Evolutionary conservation across 2,113 vertebrate species (phyloP), one percentile per base, ranked within the genome.

Genomic region (Microtus pennsylvanicus): DNA sequence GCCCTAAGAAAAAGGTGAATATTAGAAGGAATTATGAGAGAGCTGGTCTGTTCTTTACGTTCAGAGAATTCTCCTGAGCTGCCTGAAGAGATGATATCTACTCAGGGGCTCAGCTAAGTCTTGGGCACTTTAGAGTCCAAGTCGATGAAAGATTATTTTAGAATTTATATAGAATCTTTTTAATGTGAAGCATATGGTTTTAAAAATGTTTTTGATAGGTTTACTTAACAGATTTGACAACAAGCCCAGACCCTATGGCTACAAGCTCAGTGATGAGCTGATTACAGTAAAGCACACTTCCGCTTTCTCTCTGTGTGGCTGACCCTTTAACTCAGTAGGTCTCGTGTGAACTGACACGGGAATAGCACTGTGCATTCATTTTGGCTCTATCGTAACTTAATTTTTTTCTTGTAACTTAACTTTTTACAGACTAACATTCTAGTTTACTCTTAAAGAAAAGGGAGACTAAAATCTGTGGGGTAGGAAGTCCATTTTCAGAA

Each of bases 401-500:
- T 42, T 82, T 33, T 81, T 88, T 58, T 52, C 58, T 58, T 69
- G 35, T 89, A 67, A 72, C 50, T 90, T 63, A 38, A 76, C 50
- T 82, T 33, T 81, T 96, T 88, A 81, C 24, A 91, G 61, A 63
- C 22, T 83, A 65, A 90, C n/a, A 22, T 95, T 92, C 95, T 93
- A 89, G n/a, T 33, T 88, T 88, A 70, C 58, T 74, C 74, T 89
- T 30, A 52, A 28, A 86, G 24, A 38, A 91, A 90, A 74, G 50
- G 42, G 87, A 24, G 7, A 11, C 1, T 96, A 80, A 81, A 33
- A 28, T 88, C 24, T 19, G 47, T 92, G n/a, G n/a, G 21, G 30
- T 55, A 91, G 82, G 82, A 7, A 95, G 88, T 97, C 89, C 38
- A 82, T 83, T 89, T 78, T 78, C 17, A 91, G 83, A 78, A 69